phyloP scores from a whole-genome alignment of 1,140 invertebrate genomes.

The Pseudomyrmex sp. region DNA sequence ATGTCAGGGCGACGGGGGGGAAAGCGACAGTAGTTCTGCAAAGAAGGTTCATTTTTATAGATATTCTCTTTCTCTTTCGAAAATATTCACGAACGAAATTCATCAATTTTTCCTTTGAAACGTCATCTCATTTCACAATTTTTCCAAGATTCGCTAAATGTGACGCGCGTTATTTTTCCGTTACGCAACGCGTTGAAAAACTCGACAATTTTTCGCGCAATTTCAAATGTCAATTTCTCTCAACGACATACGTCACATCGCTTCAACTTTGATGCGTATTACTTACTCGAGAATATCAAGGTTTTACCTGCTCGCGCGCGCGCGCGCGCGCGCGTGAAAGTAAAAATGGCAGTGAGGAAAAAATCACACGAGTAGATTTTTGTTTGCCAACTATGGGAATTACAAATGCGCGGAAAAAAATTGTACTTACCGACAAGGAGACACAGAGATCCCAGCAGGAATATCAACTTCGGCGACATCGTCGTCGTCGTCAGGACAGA shows the following conservation, averaged over 20 bases:
- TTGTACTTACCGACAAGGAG: conserved; percentile 82
- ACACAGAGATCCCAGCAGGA: conserved; percentile 80
- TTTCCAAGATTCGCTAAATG: not conserved
- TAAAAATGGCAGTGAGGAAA: not conserved
- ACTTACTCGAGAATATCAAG: too few relatives aligned
- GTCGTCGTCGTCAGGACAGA: conserved; percentile 79
- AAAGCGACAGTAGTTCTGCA: conserved; percentile 80
- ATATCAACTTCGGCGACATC: conserved; percentile 83
- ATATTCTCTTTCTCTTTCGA: conserved; percentile 6
- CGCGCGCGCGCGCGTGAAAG: too few relatives aligned
- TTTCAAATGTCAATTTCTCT: not conserved
- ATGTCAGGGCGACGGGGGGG: conserved; percentile 82
- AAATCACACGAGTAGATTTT: not conserved
- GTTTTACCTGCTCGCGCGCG: too few relatives aligned
- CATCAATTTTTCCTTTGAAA: not conserved
- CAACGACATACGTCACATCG: not conserved
- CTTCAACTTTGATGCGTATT: too few relatives aligned
- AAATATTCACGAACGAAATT: not conserved
- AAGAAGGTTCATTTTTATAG: conserved; percentile 71
- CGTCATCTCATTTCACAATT: conserved; percentile 11
- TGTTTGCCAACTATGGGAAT: not conserved
- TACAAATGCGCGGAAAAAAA: not conserved
- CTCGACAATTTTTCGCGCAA: not conserved
- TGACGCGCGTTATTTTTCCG: not conserved
- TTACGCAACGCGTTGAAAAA: not conserved